These are phyloP conservation scores for Crioceris asparagi DNA, from an alignment of 2,888 invertebrate species.

Conservation along the genomic window DNA sequence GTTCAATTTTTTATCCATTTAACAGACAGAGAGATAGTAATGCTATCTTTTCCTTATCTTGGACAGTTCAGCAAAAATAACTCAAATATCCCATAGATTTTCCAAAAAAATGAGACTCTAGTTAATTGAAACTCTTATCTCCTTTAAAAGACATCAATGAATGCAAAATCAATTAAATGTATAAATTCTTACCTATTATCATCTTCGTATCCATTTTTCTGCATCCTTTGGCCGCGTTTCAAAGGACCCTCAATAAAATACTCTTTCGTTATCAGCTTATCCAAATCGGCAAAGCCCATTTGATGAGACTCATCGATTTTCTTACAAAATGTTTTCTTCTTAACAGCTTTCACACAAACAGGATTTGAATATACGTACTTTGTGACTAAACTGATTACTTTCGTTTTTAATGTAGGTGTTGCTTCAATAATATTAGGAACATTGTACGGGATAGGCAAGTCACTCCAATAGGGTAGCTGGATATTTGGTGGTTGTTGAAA, in stretches of 20 bases:
- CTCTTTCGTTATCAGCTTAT: conserved; percentile 31
- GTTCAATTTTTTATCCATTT: too few relatives aligned
- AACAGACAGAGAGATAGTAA: too few relatives aligned
- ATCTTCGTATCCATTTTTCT: conserved; percentile 2
- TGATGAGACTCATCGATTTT: conserved; percentile 16
- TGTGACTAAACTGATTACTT: conserved; percentile 32
- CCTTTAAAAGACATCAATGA: too few relatives aligned
- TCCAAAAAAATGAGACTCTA: too few relatives aligned
- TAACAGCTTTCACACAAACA: conserved; percentile 33
- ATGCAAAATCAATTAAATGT: too few relatives aligned
- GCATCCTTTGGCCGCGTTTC: conserved; percentile 1
- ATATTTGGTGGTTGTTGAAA: conserved; percentile 30
- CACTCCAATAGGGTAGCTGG: conserved; percentile 30
- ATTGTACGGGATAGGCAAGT: conserved; percentile 22
- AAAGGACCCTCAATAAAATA: conserved; percentile 25
- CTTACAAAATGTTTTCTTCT: conserved; percentile 23
- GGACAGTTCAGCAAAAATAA: too few relatives aligned
- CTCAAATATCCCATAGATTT: too few relatives aligned
- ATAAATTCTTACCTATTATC: conserved; percentile 5
- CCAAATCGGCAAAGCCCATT: conserved; percentile 19
- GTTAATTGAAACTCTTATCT: too few relatives aligned
- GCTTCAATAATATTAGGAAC: conserved; percentile 24
- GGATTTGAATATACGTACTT: conserved; percentile 34
- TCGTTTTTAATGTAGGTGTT: conserved; percentile 31
- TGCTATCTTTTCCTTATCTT: too few relatives aligned